Evolutionary conservation across 2,113 vertebrate species (phyloP).

Genomic region (rabbit (Oryctolagus cuniculus)): DNA sequence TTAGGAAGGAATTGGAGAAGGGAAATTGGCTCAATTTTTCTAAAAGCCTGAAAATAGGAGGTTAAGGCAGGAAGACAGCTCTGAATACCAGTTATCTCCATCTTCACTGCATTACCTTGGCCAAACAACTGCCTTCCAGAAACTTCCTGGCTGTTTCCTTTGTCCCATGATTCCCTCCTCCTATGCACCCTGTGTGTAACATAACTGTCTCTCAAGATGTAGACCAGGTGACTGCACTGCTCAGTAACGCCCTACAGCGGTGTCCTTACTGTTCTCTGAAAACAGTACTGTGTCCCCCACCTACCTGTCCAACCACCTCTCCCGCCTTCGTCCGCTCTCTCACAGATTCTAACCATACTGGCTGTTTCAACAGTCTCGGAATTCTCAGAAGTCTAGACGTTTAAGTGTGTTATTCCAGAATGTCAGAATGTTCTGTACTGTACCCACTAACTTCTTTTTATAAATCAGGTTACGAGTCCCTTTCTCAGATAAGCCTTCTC

Average conservation of each 20-base stretch:
- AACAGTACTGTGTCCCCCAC: neutral
- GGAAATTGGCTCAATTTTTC: neutral
- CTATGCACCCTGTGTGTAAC: neutral
- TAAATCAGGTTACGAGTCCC: neutral
- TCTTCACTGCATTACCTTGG: neutral
- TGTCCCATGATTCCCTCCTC: neutral
- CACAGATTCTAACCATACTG: neutral
- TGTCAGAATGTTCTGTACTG: neutral
- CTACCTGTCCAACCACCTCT: neutral
- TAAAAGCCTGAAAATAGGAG: neutral
- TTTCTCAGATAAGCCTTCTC: neutral
- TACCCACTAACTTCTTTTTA: neutral
- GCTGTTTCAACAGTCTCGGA: neutral
- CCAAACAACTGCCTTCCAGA: neutral
- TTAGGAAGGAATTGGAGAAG: neutral
- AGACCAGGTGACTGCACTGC: neutral
- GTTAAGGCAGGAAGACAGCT: neutral
- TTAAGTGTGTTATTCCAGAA: neutral
- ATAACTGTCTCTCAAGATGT: neutral
- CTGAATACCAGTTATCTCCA: neutral
- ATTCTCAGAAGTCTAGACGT: neutral
- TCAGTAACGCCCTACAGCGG: neutral
- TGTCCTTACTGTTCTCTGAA: neutral
- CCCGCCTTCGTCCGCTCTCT: neutral
- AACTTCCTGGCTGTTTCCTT: neutral